These are phyloP conservation scores for Calyptommatus sinebrachiatus DNA, from an alignment of 2,113 vertebrate species.

Conservation along the genomic window DNA sequence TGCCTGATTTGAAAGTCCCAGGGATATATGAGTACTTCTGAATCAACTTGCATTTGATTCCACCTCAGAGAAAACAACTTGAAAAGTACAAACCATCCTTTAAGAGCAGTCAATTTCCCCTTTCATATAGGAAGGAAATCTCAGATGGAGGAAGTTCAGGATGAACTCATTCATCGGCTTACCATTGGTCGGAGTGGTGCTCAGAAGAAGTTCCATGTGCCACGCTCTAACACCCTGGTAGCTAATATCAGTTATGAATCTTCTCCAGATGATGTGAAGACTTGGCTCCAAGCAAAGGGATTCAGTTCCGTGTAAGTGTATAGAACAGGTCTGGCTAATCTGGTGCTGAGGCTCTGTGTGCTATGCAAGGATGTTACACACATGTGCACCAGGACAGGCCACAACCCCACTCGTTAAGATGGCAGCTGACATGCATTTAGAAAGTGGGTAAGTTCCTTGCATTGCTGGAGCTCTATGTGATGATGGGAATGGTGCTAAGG, in stretches of 20 bases:
- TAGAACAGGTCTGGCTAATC: too few relatives aligned
- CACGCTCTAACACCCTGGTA: slow-evolving; percentile 67
- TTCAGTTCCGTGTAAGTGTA: slow-evolving; percentile 86
- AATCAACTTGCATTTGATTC: not conserved
- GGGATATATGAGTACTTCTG: not conserved
- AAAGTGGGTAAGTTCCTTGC: too few relatives aligned
- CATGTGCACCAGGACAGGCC: too few relatives aligned
- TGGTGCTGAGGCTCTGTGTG: too few relatives aligned
- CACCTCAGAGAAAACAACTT: not conserved
- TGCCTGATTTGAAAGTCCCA: not conserved
- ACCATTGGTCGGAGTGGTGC: slow-evolving; percentile 86
- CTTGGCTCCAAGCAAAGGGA: slow-evolving; percentile 89
- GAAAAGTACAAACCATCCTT: accelerated
- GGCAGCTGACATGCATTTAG: too few relatives aligned
- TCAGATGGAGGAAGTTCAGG: slow-evolving; percentile 97
- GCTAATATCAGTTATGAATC: slow-evolving; percentile 87
- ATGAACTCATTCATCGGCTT: slow-evolving; percentile 89
- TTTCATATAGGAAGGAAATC: slow-evolving; percentile 84
- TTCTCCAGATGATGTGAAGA: slow-evolving; percentile 79
- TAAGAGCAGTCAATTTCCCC: not conserved
- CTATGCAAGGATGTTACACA: too few relatives aligned
- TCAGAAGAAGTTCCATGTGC: slow-evolving; percentile 85
- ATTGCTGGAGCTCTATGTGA: too few relatives aligned
- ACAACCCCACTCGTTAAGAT: too few relatives aligned
- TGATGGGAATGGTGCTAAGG: too few relatives aligned